Conservation (phyloP, 2,797 vertebrate species). For the Tragopan temminckii region DNA sequence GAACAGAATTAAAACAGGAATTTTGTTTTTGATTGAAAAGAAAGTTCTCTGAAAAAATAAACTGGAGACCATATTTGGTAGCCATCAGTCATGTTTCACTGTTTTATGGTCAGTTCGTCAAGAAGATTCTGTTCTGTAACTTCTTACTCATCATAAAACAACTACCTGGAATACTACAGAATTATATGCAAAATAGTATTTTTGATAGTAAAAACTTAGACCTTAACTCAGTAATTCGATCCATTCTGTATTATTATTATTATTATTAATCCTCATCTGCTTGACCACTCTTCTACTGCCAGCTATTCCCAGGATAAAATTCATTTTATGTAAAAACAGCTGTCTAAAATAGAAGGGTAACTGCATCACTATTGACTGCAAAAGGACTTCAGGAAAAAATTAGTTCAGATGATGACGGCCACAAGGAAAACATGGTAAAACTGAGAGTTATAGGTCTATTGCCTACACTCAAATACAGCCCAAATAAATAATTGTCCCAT, state of each 20-base stretch:
- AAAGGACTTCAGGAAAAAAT: not conserved
- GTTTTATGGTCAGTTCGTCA: not conserved
- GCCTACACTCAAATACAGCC: not conserved
- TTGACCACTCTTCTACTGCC: not conserved
- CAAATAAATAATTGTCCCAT: not conserved
- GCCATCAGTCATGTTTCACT: not conserved
- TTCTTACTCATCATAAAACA: not conserved
- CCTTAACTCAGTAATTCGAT: not conserved
- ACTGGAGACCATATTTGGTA: not conserved
- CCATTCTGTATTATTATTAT: not conserved
- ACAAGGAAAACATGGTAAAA: not conserved
- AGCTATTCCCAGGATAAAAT: not conserved
- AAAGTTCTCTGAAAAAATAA: not conserved
- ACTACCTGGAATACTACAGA: not conserved
- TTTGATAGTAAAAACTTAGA: not conserved
- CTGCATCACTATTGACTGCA: not conserved
- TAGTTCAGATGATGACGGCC: not conserved
- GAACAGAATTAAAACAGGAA: not conserved
- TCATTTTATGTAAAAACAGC: not conserved
- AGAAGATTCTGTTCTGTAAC: not conserved
- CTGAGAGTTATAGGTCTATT: not conserved
- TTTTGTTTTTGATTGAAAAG: not conserved
- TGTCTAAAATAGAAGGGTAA: not conserved
- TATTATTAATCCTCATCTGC: not conserved
- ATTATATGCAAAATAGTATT: not conserved